Evolutionary conservation across 1,140 invertebrate species (phyloP).

Genomic region (Coenobita brevimanus): DNA sequence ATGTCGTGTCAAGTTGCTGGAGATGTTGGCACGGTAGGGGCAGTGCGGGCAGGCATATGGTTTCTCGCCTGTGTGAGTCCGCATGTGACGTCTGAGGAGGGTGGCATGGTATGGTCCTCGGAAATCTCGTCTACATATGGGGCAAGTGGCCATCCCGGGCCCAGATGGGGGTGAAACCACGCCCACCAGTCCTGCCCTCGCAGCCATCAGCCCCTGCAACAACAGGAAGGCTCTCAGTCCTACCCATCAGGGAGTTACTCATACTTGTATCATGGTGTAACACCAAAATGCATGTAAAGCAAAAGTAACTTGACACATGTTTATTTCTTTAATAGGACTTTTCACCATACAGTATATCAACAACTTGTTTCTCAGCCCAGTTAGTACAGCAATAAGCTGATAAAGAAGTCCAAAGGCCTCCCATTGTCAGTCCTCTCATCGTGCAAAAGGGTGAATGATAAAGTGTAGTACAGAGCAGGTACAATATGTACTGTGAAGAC

Average conservation of each 20-base stretch:
- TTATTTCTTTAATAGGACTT: no score
- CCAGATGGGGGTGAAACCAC: constrained; percentile 35
- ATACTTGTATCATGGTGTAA: no score
- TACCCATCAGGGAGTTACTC: background rate
- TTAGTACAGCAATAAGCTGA: no score
- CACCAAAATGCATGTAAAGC: no score
- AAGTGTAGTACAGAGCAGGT: no score
- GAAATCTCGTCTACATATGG: constrained; percentile 63
- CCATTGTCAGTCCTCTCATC: no score
- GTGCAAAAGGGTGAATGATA: no score
- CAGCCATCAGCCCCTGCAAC: constrained; percentile 63
- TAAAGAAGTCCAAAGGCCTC: no score
- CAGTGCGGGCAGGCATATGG: constrained; percentile 75
- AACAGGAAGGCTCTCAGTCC: constrained; percentile 57
- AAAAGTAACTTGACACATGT: no score
- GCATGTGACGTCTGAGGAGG: constrained; percentile 69
- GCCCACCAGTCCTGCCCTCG: constrained; percentile 47
- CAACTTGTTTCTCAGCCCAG: no score
- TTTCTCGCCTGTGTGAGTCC: constrained; percentile 74
- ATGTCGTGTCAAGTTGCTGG: constrained; percentile 65
- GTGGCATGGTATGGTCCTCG: constrained; percentile 65
- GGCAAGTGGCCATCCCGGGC: constrained; percentile 50
- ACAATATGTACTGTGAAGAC: no score
- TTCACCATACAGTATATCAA: no score
- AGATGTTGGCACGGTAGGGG: constrained; percentile 65